A percentile compares a stretch with the other conserved stretches of the same genome.
These are phyloP conservation scores for Chrysolina haemoptera DNA, from an alignment of 2,888 invertebrate genomes.

Conservation along the genomic window DNA sequence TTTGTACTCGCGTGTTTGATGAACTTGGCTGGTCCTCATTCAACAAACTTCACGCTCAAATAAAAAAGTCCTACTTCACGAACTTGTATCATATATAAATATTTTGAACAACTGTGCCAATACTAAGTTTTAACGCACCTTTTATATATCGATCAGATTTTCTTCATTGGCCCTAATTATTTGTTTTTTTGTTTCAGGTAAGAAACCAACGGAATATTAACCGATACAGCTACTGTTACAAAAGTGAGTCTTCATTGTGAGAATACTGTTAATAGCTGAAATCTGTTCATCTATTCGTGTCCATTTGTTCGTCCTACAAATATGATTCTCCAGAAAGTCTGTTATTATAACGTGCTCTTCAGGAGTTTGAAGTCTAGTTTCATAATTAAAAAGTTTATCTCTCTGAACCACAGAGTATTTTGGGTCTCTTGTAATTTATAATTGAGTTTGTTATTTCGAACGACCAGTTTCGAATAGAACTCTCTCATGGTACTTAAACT, in stretches of 20 bases:
- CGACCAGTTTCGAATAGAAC: not conserved
- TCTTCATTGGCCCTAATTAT: not conserved
- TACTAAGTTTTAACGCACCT: no score
- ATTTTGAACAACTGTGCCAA: no score
- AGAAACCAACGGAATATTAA: not conserved
- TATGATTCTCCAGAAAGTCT: not conserved
- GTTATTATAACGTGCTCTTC: not conserved
- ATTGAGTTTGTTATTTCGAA: conserved; percentile 7
- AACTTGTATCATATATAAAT: no score
- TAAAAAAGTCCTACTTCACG: no score
- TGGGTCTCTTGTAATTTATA: not conserved
- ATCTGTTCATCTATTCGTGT: not conserved
- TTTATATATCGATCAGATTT: no score
- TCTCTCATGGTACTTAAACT: not conserved
- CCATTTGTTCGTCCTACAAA: not conserved
- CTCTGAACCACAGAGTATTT: not conserved
- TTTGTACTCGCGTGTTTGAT: no score
- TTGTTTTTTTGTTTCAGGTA: conserved; percentile 12
- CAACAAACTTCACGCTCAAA: no score
- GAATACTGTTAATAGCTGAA: not conserved
- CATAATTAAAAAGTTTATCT: conserved; percentile 1
- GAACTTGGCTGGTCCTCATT: no score
- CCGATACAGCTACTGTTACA: not conserved
- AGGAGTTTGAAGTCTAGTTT: conserved; percentile 4
- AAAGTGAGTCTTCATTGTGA: not conserved